phyloP scores from a whole-genome alignment of 2,113 vertebrate genomes.

The Oenanthe melanoleuca region DNA sequence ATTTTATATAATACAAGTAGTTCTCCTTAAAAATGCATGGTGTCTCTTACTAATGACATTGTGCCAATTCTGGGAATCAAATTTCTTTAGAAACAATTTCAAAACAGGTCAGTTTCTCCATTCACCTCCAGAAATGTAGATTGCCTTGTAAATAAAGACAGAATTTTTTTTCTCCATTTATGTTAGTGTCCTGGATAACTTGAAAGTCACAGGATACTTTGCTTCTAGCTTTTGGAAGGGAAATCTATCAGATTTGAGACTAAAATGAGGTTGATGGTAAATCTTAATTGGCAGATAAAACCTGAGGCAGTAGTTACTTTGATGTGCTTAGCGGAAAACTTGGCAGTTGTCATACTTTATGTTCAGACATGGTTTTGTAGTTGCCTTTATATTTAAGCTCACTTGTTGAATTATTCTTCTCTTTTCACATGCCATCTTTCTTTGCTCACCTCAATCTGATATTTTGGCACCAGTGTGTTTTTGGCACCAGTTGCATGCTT shows the following conservation, averaged over 20 bases:
- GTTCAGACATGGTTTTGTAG: constrained; percentile 18
- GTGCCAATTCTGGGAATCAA: background rate
- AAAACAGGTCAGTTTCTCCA: background rate
- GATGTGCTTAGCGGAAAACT: background rate
- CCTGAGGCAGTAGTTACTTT: background rate
- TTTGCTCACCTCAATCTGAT: background rate
- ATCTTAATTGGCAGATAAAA: background rate
- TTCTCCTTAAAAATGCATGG: background rate
- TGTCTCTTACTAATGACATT: background rate
- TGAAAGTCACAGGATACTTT: background rate
- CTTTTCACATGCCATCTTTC: background rate
- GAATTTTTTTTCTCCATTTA: background rate
- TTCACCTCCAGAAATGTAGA: background rate
- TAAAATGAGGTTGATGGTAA: background rate
- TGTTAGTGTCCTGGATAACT: background rate
- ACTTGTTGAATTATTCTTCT: constrained; percentile 14
- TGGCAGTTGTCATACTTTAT: background rate
- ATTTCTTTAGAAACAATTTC: background rate
- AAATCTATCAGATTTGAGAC: background rate
- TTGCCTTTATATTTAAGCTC: background rate
- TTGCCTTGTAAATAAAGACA: background rate
- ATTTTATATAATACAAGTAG: background rate
- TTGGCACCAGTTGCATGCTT: background rate
- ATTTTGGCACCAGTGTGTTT: background rate
- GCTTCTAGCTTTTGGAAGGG: background rate